Base-by-base conservation (phyloP, 2,113 vertebrate genomes). In the Microcebus murinus region DNA sequence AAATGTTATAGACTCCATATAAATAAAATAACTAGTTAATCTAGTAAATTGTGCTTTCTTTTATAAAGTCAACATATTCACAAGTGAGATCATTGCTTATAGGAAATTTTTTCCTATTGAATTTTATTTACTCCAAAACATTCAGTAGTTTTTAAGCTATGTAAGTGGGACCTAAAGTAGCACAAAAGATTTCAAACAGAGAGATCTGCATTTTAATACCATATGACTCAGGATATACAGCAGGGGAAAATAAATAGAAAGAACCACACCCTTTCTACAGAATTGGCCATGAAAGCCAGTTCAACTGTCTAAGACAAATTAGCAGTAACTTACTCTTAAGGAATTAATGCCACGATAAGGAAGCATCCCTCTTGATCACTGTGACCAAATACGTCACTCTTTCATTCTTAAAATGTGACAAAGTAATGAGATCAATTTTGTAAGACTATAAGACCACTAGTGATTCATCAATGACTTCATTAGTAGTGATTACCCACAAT, bases 351-450 rank as follows among this genome's bases (percentile, higher is more conserved):
- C 39, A 63, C 55, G 80, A 83, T 29, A 34, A 77, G 20, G 68
- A 87, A 77, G 59, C 67, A 63, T 91, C 81, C 76, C 36, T 65
- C 15, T 55, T 81, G 39, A 73, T 67, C 10, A 36, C 34, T 68
- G 45, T 77, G n/a, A 71, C 61, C 71, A 94, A 68, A 93, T 61
- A 39, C 23, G 81, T 39, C 34, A 61, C 65, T 59, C 25, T 84
- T 55, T 92, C 71, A 52, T 39, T 80, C 80, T 92, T 91, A 34
- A 93, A 95, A 94, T 17, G 36, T 59, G 21, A 94, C n/a, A 90
- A 90, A 90, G 34, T 57, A 88, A 77, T 85, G 36, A 84, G 29
- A 67, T 55, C 85, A 48, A 74, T 45, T 84, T 39, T 79, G 1
- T 70, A 65, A 91, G 73, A 50, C 6, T 57, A 18, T 10, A 89